These are phyloP conservation scores for Pangasianodon gigas DNA, from an alignment of 2,113 vertebrate species.

Conservation along the genomic window DNA sequence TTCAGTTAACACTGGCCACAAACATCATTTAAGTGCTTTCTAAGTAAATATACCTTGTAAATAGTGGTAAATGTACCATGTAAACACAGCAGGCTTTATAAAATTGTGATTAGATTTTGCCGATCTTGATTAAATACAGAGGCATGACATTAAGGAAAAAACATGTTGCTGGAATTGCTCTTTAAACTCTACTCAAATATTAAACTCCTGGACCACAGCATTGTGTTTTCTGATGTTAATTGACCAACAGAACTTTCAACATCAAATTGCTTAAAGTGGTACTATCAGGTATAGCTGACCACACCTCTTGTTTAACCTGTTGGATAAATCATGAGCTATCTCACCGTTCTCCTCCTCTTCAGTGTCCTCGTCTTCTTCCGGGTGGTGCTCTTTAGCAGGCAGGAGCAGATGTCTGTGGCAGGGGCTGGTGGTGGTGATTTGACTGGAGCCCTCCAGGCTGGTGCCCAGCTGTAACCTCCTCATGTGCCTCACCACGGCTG, in stretches of 20 bases:
- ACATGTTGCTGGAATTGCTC: neutral
- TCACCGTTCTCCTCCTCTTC: constrained; percentile 72
- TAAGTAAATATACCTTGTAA: neutral
- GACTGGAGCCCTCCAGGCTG: constrained; percentile 86
- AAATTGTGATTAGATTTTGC: neutral
- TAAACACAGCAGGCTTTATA: neutral
- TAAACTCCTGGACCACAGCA: neutral
- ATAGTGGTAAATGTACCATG: neutral
- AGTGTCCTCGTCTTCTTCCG: constrained; percentile 68
- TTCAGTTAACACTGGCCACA: neutral
- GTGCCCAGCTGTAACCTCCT: constrained; percentile 90
- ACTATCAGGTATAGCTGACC: neutral
- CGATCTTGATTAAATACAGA: neutral
- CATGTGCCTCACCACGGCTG: constrained; percentile 95
- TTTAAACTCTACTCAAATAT: neutral
- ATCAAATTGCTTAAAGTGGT: neutral
- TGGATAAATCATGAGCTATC: neutral
- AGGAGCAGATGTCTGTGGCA: constrained; percentile 76
- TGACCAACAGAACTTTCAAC: neutral
- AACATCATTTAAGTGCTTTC: neutral
- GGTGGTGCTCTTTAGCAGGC: constrained; percentile 63
- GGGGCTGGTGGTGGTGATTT: constrained; percentile 78
- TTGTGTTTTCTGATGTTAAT: neutral
- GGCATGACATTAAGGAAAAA: neutral
- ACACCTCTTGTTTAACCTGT: neutral